Percentiles rank a stretch among this genome's conserved stretches.
phyloP scores from a whole-genome alignment of 2,888 invertebrate genomes.

The Microplitis manilae region DNA sequence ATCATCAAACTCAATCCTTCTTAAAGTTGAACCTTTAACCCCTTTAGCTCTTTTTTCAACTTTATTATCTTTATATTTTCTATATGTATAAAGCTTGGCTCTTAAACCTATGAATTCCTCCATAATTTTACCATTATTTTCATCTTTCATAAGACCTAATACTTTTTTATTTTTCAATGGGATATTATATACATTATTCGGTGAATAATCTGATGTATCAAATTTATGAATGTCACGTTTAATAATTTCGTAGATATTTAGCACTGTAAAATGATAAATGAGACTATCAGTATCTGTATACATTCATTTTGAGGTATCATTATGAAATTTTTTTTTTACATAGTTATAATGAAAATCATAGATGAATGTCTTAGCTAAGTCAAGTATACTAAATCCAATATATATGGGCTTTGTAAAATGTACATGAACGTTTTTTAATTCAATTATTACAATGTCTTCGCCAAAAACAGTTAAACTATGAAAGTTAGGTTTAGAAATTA shows the following conservation, averaged over 20 bases:
- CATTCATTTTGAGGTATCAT: conserved; percentile 36
- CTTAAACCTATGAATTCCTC: no score
- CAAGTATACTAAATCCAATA: no score
- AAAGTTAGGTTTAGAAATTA: conserved; percentile 54
- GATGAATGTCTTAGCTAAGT: no score
- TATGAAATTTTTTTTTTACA: conserved; percentile 31
- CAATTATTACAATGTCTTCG: no score
- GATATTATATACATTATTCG: conserved; percentile 1
- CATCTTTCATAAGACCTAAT: conserved; percentile 39
- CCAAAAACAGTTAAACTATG: no score
- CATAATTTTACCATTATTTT: neutral
- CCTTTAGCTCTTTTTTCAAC: neutral
- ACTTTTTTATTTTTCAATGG: conserved; percentile 42
- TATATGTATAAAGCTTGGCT: no score
- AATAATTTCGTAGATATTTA: conserved; percentile 35
- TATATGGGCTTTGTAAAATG: no score
- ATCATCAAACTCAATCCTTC: no score
- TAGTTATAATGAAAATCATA: conserved; percentile 51
- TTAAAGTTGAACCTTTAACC: no score
- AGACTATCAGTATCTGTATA: conserved; percentile 43
- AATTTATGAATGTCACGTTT: conserved; percentile 53
- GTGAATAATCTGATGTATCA: conserved; percentile 46
- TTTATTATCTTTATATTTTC: no score
- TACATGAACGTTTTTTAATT: no score
- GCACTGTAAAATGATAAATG: conserved; percentile 24